Percentiles rank a stretch among this genome's conserved stretches.
phyloP scores from a whole-genome alignment of 2,797 vertebrate species.

The Novumbra hubbsi region DNA sequence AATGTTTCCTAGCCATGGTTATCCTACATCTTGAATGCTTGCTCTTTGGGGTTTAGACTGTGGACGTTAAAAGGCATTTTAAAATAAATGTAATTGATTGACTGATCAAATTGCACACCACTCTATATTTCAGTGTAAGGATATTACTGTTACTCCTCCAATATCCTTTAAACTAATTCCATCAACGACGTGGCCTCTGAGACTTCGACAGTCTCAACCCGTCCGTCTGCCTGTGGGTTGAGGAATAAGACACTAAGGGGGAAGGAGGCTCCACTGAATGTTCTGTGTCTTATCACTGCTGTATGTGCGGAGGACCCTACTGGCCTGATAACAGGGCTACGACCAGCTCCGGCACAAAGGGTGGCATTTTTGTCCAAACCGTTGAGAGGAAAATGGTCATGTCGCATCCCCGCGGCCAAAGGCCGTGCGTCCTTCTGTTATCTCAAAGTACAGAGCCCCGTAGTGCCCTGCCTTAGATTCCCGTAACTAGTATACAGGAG shows the following conservation, averaged over 20 bases:
- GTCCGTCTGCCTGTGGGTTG: conserved; percentile 45
- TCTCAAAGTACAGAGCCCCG: conserved; percentile 14
- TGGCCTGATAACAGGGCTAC: conserved; percentile 50
- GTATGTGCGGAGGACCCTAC: conserved; percentile 43
- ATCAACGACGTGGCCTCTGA: conserved; percentile 16
- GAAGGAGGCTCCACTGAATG: conserved; percentile 42
- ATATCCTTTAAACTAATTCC: conserved; percentile 48
- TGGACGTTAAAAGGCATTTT: too few relatives aligned
- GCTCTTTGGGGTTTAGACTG: too few relatives aligned
- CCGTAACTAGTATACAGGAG: neutral
- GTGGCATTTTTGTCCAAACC: conserved; percentile 48
- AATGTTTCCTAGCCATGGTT: too few relatives aligned
- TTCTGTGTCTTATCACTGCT: conserved; percentile 56
- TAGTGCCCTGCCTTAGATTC: conserved; percentile 34
- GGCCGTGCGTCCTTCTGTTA: conserved; percentile 23
- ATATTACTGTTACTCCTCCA: conserved; percentile 40
- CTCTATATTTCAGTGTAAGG: too few relatives aligned
- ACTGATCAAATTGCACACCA: too few relatives aligned
- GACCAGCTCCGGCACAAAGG: conserved; percentile 19
- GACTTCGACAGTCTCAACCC: conserved; percentile 42
- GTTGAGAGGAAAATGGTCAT: conserved; percentile 38
- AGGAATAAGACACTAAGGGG: conserved; percentile 31
- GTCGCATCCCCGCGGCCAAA: conserved; percentile 25
- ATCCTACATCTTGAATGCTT: too few relatives aligned
- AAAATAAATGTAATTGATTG: too few relatives aligned